These are phyloP conservation scores for Leucoptera coffeella DNA, from an alignment of 2,888 invertebrate genomes.

Conservation along the genomic window DNA sequence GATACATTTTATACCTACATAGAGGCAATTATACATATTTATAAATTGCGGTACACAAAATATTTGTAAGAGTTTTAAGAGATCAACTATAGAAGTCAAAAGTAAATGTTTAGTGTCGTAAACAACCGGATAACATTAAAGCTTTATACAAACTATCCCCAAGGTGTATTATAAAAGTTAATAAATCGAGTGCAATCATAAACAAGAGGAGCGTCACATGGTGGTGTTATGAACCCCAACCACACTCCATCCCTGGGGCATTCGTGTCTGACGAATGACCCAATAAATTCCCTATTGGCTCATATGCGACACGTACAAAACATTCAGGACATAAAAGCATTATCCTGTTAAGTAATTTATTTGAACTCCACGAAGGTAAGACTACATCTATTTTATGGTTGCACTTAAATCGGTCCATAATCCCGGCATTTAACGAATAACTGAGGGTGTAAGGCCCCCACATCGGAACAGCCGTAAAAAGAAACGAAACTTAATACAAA, in stretches of 20 bases:
- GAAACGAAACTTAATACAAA: constrained; percentile 22
- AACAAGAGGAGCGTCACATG: constrained; percentile 27
- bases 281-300: constrained; percentile 49
- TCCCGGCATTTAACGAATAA: constrained; percentile 35
- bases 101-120: too few species aligned
- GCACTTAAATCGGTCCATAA: constrained; percentile 45
- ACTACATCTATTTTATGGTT: constrained; percentile 35
- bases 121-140: too few species aligned
- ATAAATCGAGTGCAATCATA: constrained; percentile 38
- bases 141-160: too few species aligned
- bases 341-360: constrained; percentile 51
- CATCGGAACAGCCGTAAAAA: constrained; percentile 30
- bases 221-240: constrained; percentile 46
- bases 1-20: too few species aligned
- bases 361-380: constrained; percentile 41
- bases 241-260: constrained; percentile 40
- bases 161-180: constrained; percentile 12
- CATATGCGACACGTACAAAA: constrained; percentile 46
- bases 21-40: too few species aligned
- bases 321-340: constrained; percentile 46
- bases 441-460: constrained; percentile 32
- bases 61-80: too few species aligned
- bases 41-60: too few species aligned
- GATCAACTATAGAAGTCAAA: too few species aligned
- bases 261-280: constrained; percentile 44